Base-by-base conservation (phyloP, 2,113 vertebrate genomes). In the Petromus typicus region DNA sequence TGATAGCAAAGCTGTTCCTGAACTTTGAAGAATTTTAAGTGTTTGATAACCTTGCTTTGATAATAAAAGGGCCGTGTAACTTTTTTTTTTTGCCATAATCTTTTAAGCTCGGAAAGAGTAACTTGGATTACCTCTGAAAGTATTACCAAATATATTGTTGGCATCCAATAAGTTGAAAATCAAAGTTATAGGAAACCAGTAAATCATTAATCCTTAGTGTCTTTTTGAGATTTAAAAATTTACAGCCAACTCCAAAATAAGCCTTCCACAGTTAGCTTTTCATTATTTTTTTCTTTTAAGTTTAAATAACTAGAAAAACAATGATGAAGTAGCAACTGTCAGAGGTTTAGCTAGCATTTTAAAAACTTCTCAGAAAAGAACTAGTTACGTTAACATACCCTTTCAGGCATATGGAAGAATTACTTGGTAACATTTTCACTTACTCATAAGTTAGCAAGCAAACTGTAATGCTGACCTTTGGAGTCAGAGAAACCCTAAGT, bases 11-110 rank as follows among this genome's bases (percentile, higher is more conserved):
- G 45, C 69, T 80, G 14, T 92, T 93, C 45, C 93, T 85, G 69
- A 86, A 85, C 59, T 97, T 96, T 93, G 90, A 81, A 81, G 87
- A 93, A 43, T 91, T 81, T 93, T 92, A 82, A 96, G n/a, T 86
- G 9, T 90, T 86, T 94, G 80, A 93, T 89, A 95, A 59, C 40
- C 93, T 94, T 48, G 67, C 96, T 98, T 97, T 97, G 96, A 96
- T 96, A 96, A 86, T 89, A 71, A 96, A 97, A 96, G 86, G 80
- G 89, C 82, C 40, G 4, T 97, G 92, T 96, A 94, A 96, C 88
- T 94, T 91, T 93, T 66, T 64, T 32, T 64, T 43, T 96, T 94
- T 90, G 83, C 57, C 78, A 54, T 97, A 95, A 94, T 95, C 92
- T 95, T 95, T 95, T 96, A 96, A 97, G 86, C 75, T 61, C 40